phyloP scores from a whole-genome alignment of 2,797 vertebrate genomes.

The Rousettus madagascariensis region DNA sequence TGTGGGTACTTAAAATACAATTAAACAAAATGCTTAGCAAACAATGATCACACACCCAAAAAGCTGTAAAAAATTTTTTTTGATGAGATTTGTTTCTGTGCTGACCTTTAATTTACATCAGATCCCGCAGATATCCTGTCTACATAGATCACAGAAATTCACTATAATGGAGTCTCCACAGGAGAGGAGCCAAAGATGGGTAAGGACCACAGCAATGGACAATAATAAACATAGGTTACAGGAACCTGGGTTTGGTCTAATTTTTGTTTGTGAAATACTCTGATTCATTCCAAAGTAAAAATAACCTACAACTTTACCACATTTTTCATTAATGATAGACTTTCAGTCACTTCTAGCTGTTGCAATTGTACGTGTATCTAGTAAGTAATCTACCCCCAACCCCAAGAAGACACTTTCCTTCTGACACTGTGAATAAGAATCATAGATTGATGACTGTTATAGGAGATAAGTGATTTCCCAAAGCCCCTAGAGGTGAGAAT shows the following conservation, averaged over 20 bases:
- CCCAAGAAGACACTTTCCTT: background rate
- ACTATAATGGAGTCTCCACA: background rate
- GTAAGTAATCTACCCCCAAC: background rate
- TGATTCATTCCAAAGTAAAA: background rate
- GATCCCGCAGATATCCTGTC: background rate
- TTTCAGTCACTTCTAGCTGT: background rate
- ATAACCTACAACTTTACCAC: background rate
- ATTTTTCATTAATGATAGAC: background rate
- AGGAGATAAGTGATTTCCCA: background rate
- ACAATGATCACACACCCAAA: background rate
- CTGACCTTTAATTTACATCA: background rate
- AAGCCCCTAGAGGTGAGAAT: background rate
- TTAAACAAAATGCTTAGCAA: background rate
- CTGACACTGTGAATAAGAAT: background rate
- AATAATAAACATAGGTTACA: background rate
- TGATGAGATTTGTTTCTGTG: background rate
- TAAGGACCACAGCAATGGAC: background rate
- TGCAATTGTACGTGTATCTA: background rate
- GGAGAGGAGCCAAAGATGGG: background rate
- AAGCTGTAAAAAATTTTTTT: background rate
- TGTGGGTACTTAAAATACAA: background rate
- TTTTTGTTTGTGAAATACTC: background rate
- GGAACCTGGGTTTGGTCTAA: background rate
- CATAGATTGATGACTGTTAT: accelerated
- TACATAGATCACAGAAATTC: background rate